Evolutionary conservation across 2,888 invertebrate species (phyloP).

Genomic region (Bugula neritina): DNA sequence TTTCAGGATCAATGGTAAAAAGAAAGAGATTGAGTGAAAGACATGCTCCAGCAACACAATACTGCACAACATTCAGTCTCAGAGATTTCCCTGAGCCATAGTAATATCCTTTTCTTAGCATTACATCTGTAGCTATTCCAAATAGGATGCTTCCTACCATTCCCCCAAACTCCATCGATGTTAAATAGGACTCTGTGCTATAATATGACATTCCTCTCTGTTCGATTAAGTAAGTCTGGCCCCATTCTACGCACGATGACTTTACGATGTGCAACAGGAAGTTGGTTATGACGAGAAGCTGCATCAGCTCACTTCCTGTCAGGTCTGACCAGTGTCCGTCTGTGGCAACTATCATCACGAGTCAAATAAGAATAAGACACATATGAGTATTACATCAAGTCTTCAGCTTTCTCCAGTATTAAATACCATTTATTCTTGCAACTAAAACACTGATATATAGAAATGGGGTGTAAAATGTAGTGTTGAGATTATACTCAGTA

Average conservation of each 20-base stretch:
- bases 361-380: too few relatives aligned
- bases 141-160: slow-evolving; percentile 54
- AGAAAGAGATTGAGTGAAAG: slow-evolving; percentile 11
- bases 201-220: slow-evolving; percentile 35
- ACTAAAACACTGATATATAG: too few relatives aligned
- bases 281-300: slow-evolving; percentile 46
- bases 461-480: too few relatives aligned
- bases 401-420: too few relatives aligned
- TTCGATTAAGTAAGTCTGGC: slow-evolving; percentile 53
- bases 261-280: slow-evolving; percentile 51
- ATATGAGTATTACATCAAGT: too few relatives aligned
- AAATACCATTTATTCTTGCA: too few relatives aligned
- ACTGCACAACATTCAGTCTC: background rate
- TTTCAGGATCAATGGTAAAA: background rate
- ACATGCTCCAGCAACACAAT: slow-evolving; percentile 13
- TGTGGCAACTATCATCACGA: background rate
- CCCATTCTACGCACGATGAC: slow-evolving; percentile 54
- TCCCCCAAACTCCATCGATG: slow-evolving; percentile 55
- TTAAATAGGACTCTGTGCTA: slow-evolving; percentile 53
- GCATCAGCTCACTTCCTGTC: slow-evolving; percentile 43
- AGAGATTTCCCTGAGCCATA: slow-evolving; percentile 10
- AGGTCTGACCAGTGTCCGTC: slow-evolving; percentile 40
- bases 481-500: too few relatives aligned
- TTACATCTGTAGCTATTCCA: slow-evolving; percentile 52
- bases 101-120: slow-evolving; percentile 1